Percentiles rank a stretch among this genome's conserved stretches.
Evolutionary conservation across 2,888 invertebrate species (phyloP).

Genomic region (Plagodis dolabraria): DNA sequence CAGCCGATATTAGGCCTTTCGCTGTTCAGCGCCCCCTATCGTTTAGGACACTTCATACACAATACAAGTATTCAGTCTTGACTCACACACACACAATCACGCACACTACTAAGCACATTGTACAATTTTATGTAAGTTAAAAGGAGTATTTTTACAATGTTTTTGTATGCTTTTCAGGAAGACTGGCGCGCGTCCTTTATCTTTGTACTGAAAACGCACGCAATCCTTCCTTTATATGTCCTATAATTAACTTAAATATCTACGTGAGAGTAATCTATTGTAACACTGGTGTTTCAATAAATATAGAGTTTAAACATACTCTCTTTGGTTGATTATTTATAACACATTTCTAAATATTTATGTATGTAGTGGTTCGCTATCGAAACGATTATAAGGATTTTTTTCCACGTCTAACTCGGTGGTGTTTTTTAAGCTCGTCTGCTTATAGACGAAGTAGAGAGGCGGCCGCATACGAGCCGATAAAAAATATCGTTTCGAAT

Average conservation of each 20-base stretch:
- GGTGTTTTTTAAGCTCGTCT: background rate
- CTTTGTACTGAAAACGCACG: slow-evolving; percentile 7
- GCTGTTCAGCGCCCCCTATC: background rate
- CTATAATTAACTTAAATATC: slow-evolving; percentile 6
- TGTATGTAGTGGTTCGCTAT: slow-evolving; percentile 1
- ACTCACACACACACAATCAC: slow-evolving; percentile 13
- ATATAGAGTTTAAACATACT: slow-evolving; percentile 22
- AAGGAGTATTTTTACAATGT: slow-evolving; percentile 18
- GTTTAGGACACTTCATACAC: background rate
- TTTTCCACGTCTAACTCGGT: background rate
- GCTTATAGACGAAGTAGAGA: background rate
- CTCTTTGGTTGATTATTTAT: slow-evolving; percentile 26
- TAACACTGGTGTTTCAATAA: slow-evolving; percentile 28
- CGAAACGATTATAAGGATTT: background rate
- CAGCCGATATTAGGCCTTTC: background rate
- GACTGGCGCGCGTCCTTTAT: background rate
- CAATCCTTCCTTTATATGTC: background rate
- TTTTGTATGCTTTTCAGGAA: slow-evolving; percentile 1
- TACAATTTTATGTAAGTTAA: slow-evolving; percentile 9
- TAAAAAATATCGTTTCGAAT: background rate
- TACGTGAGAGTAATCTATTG: slow-evolving; percentile 26
- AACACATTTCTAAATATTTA: slow-evolving; percentile 11
- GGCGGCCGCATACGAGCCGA: background rate
- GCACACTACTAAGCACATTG: slow-evolving; percentile 10
- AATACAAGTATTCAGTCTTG: slow-evolving; percentile 16